phyloP scores from a whole-genome alignment of 2,888 invertebrate species.

The Eupithecia dodoneata region DNA sequence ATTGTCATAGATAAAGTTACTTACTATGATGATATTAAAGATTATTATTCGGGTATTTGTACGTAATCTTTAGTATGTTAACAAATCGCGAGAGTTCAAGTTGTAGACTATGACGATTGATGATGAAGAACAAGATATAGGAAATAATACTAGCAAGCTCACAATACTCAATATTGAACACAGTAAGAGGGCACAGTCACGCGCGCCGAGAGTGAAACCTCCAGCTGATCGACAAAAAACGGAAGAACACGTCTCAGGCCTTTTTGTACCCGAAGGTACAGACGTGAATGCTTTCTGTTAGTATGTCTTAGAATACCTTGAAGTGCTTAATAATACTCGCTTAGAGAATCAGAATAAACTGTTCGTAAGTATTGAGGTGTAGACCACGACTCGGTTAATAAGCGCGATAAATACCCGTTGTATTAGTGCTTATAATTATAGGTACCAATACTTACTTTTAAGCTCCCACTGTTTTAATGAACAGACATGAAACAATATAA shows the following conservation, averaged over 20 bases:
- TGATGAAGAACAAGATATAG: background rate
- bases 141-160: background rate
- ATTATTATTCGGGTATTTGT: too few relatives aligned
- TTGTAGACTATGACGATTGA: background rate
- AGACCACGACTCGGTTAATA: too few relatives aligned
- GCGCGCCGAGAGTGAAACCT: constrained; percentile 72
- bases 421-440: too few relatives aligned
- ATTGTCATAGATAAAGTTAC: too few relatives aligned
- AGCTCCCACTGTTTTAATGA: background rate
- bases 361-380: background rate
- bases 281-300: constrained; percentile 13
- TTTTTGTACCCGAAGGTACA: constrained; percentile 22
- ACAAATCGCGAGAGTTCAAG: too few relatives aligned
- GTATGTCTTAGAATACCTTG: constrained; percentile 6
- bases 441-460: too few relatives aligned
- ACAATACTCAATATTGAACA: background rate
- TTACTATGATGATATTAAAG: too few relatives aligned
- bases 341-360: background rate
- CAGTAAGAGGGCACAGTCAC: constrained; percentile 48
- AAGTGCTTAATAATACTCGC: background rate
- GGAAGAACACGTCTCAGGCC: constrained; percentile 25
- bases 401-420: too few relatives aligned
- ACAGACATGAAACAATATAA: background rate
- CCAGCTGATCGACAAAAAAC: constrained; percentile 52
- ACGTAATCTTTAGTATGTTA: too few relatives aligned